Conservation (phyloP, 2,888 invertebrate species). For the Salpingus planirostris region DNA sequence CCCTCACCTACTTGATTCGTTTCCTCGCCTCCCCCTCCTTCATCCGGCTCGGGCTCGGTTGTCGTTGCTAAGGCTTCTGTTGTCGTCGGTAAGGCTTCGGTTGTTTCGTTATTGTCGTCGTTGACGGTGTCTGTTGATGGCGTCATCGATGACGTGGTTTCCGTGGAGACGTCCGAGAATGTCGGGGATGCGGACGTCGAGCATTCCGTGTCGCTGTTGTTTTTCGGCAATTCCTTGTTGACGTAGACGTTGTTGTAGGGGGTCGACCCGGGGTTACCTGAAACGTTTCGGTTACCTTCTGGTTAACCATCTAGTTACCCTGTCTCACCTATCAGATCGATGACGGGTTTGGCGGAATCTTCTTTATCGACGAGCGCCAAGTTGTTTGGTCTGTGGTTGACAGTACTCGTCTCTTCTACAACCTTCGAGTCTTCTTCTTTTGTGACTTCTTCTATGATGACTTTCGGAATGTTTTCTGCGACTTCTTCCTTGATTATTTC, state of each 20-base stretch:
- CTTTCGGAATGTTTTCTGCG: no score
- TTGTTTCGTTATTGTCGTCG: slow-evolving; percentile 4
- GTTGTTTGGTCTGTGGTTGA: slow-evolving; percentile 5
- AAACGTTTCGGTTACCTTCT: no score
- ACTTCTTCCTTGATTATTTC: no score
- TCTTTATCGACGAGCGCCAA: slow-evolving; percentile 4
- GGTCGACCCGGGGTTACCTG: slow-evolving; percentile 40
- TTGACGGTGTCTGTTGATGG: slow-evolving; percentile 12
- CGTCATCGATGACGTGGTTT: slow-evolving; percentile 10
- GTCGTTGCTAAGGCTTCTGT: slow-evolving; percentile 9
- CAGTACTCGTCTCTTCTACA: slow-evolving; percentile 7
- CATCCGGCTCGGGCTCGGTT: neutral
- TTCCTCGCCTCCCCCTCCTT: neutral
- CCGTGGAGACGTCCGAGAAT: slow-evolving; percentile 22
- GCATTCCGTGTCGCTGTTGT: slow-evolving; percentile 23
- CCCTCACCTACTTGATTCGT: no score
- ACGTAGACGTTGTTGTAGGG: slow-evolving; percentile 41
- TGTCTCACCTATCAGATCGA: slow-evolving; percentile 13
- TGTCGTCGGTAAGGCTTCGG: slow-evolving; percentile 8
- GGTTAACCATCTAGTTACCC: no score
- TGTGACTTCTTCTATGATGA: slow-evolving; percentile 3
- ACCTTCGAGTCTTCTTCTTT: slow-evolving; percentile 4
- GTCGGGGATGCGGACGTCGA: slow-evolving; percentile 34
- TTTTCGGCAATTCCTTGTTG: slow-evolving; percentile 25
- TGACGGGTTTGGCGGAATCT: slow-evolving; percentile 5